phyloP scores from a whole-genome alignment of 2,113 vertebrate genomes.

The Podarcis raffonei region DNA sequence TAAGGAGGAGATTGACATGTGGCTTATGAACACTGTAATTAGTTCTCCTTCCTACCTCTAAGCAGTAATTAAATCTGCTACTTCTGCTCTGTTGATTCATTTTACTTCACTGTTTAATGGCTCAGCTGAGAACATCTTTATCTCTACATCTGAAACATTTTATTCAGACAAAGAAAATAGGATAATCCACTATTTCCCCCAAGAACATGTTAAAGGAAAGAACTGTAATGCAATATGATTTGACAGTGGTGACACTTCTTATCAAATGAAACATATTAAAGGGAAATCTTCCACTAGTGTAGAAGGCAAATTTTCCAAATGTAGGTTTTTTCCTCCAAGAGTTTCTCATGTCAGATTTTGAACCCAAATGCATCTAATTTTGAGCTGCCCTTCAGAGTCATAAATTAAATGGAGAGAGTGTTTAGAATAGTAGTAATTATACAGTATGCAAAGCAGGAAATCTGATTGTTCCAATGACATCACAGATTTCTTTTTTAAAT shows the following conservation, averaged over 20 bases:
- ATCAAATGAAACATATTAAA: conserved; percentile 62
- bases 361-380: not conserved
- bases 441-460: conserved; percentile 4
- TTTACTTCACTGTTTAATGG: conserved; percentile 86
- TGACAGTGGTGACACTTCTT: conserved; percentile 57
- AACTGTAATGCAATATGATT: conserved; percentile 48
- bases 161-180: conserved; percentile 72
- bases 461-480: not conserved
- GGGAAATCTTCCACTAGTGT: conserved; percentile 33
- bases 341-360: conserved; percentile 6
- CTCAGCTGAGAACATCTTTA: conserved; percentile 83
- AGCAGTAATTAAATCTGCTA: conserved; percentile 91
- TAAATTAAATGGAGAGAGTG: conserved; percentile 11
- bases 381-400: conserved; percentile 13
- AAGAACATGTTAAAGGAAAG: conserved; percentile 59
- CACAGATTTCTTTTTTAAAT: not conserved
- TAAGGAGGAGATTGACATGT: conserved; percentile 73
- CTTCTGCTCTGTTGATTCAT: conserved; percentile 89
- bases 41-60: conserved; percentile 83
- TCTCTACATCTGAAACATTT: conserved; percentile 85
- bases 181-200: conserved; percentile 62
- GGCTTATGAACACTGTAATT: conserved; percentile 85
- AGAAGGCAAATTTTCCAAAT: conserved; percentile 6
- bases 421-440: conserved; percentile 11
- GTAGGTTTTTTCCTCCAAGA: conserved; percentile 15